Evolutionary conservation across 2,113 vertebrate species (phyloP).

Genomic region (Mesocricetus auratus): DNA sequence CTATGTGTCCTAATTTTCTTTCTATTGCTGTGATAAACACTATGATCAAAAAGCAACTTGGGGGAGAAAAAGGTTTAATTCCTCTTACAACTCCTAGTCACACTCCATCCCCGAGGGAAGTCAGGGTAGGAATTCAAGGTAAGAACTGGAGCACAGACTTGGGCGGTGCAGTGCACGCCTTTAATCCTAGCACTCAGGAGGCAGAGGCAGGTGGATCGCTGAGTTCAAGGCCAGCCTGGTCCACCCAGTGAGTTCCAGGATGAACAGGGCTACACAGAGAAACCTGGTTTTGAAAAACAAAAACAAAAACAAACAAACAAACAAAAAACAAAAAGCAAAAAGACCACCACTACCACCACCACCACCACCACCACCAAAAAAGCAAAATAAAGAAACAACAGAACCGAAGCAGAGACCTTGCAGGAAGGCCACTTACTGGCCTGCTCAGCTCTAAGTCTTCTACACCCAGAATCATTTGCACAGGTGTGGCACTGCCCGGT

Average conservation of each 20-base stretch:
- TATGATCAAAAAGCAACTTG: not conserved
- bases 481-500: not conserved
- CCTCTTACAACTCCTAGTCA: not conserved
- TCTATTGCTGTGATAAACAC: not conserved
- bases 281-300: not conserved
- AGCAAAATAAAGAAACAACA: not conserved
- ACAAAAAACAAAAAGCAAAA: not conserved
- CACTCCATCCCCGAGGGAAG: not conserved
- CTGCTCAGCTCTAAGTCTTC: not conserved
- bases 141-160: not conserved
- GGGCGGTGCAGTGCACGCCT: accelerated
- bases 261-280: not conserved
- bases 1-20: not conserved
- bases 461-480: not conserved
- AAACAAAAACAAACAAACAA: not conserved
- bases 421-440: not conserved
- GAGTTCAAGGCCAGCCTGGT: not conserved
- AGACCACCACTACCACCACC: too few species aligned
- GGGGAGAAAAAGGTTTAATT: not conserved
- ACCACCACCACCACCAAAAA: too few species aligned
- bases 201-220: not conserved
- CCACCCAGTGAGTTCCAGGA: not conserved
- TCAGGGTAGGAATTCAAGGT: not conserved
- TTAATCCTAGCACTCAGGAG: not conserved
- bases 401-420: not conserved